Base-by-base conservation (phyloP, 2,888 invertebrate genomes). In the Ligdia adustata region DNA sequence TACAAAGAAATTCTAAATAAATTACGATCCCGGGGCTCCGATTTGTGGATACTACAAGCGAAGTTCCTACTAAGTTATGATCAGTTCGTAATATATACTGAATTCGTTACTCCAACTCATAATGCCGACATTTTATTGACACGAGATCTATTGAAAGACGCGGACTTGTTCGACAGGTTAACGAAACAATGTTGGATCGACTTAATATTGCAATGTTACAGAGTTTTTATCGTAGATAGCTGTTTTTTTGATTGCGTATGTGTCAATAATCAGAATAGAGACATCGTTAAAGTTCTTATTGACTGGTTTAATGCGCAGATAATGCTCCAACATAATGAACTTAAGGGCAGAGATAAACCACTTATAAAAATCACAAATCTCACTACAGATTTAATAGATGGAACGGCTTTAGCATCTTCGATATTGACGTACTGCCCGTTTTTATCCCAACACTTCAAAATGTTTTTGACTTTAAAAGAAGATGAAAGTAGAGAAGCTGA, bases 361-460 rank as follows among this genome's bases (percentile, higher is more conserved):
- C 45, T 62, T 1, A 89, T 80, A 72, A 38, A 60, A 22, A 68
- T 89, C 11, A 68, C 65, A 9, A 91, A 92, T 62, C 84, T 93
- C 39, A 89, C 90, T 1, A 69, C 72, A 0, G 91, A 92, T 68
- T 69, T 93, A 24, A 72, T 75, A 12, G 92, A 93, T 59, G 90
- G 92, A 1, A 67, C 93, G 14, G 91, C 92, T 11, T 67, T 93
- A 14, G 88, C 90, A 31, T 90, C 92, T 3, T 76, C 90, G 2
- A 91, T 93, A 32, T 70, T 87, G n/a, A 82, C 82, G 32, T 91
- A 91, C 59, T 93, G 93, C 63, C 91, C 93, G 0, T 94, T 92
- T 66, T 63, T 93, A 26, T 65, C 66, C 16, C 68, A 86, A 0
- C 73, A 88, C 34, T 91, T 83, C 60, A 79, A 90, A 24, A 57